A percentile compares a stretch with the other conserved stretches of the same genome.
phyloP scores from a whole-genome alignment of 2,888 invertebrate genomes.

The Mimas tiliae region DNA sequence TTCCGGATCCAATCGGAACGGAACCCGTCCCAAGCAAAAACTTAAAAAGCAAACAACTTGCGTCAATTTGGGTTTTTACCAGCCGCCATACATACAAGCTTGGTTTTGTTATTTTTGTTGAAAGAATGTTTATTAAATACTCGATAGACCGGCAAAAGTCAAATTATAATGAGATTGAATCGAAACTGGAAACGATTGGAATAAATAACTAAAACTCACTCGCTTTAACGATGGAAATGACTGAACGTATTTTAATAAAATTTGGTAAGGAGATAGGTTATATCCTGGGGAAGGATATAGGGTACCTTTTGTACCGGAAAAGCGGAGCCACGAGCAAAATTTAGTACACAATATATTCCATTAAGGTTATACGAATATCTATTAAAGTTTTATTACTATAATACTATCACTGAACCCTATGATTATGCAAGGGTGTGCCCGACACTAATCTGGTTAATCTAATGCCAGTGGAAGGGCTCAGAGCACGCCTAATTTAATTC shows the following conservation, averaged over 20 bases:
- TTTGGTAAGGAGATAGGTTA: too few relatives aligned
- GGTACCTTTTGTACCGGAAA: too few relatives aligned
- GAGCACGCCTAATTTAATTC: conserved; percentile 46
- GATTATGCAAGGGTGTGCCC: conserved; percentile 29
- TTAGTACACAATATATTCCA: not conserved
- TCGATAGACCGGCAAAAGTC: not conserved
- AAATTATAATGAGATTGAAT: too few relatives aligned
- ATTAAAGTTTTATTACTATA: not conserved
- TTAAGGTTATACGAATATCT: not conserved
- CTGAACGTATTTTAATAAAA: too few relatives aligned
- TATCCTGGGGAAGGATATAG: too few relatives aligned
- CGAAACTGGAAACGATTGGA: too few relatives aligned
- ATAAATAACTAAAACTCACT: too few relatives aligned
- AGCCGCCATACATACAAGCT: not conserved
- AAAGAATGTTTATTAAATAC: conserved; percentile 2
- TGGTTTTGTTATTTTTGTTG: conserved; percentile 11
- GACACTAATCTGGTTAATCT: conserved; percentile 39
- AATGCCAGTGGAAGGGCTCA: conserved; percentile 33
- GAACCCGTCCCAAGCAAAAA: conserved; percentile 6
- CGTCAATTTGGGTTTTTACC: conserved; percentile 22
- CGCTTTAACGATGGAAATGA: too few relatives aligned
- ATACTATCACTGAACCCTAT: conserved; percentile 26
- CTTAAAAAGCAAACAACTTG: not conserved
- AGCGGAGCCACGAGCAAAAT: too few relatives aligned
- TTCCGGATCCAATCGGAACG: conserved; percentile 11